A percentile compares a stretch with the other conserved stretches of the same genome.
Evolutionary conservation across 2,113 vertebrate species (phyloP).

Genomic region (Stegostoma tigrinum): DNA sequence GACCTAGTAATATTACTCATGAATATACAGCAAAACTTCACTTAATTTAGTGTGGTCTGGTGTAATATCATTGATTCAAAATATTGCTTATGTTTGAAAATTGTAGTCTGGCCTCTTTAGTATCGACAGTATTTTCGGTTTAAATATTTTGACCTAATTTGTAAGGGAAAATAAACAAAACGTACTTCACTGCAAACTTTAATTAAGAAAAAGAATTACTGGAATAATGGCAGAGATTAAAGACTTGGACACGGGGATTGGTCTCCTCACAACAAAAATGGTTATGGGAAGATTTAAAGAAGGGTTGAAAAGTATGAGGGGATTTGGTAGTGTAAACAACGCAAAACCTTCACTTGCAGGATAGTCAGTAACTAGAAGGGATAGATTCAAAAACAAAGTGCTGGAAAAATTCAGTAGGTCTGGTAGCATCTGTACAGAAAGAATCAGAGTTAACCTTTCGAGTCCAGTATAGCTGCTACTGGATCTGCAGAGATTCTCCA

Average conservation of each 20-base stretch:
- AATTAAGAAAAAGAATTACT: not conserved
- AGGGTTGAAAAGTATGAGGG: not conserved
- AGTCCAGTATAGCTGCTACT: too few relatives aligned
- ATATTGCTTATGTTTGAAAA: not conserved
- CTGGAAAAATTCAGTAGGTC: too few relatives aligned
- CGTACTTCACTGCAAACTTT: not conserved
- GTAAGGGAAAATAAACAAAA: not conserved
- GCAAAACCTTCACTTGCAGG: not conserved
- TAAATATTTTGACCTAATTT: not conserved
- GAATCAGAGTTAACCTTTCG: too few relatives aligned
- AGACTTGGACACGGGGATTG: not conserved
- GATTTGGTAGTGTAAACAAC: not conserved
- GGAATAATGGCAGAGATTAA: not conserved
- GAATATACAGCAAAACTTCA: not conserved
- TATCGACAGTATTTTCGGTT: not conserved
- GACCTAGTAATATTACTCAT: not conserved
- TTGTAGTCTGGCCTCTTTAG: not conserved
- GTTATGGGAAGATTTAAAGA: not conserved
- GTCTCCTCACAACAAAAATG: not conserved
- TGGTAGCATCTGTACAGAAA: too few relatives aligned
- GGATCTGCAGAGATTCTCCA: too few relatives aligned
- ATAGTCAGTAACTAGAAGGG: not conserved
- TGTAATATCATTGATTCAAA: not conserved
- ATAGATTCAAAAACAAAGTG: not conserved
- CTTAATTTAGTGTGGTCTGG: not conserved